A percentile compares a stretch with the other conserved stretches of the same genome.
phyloP scores from a whole-genome alignment of 1,140 invertebrate species.

The Drosophila pachea region DNA sequence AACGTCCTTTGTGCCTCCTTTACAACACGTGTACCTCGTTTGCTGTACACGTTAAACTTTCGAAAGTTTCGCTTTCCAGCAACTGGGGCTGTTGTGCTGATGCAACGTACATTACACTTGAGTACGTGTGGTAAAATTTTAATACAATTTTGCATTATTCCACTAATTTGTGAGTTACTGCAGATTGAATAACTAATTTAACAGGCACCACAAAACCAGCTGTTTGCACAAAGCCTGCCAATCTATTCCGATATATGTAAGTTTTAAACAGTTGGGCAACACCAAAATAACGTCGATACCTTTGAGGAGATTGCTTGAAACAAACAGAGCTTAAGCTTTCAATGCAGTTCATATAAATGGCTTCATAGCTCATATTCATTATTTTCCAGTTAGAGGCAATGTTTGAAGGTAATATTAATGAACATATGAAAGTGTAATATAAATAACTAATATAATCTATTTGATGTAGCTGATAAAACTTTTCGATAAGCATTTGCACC shows the following conservation, averaged over 20 bases:
- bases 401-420: not conserved
- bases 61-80: slow-evolving; percentile 88
- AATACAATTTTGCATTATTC: slow-evolving; percentile 67
- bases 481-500: not conserved
- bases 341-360: not conserved
- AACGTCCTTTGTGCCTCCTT: slow-evolving; percentile 82
- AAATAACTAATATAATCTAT: not conserved
- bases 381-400: not conserved
- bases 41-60: slow-evolving; percentile 87
- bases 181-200: slow-evolving; percentile 65
- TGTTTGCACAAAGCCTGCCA: slow-evolving; percentile 16
- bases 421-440: not conserved
- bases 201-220: slow-evolving; percentile 36
- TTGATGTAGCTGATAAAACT: not conserved
- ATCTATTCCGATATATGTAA: slow-evolving; percentile 4
- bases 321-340: not conserved
- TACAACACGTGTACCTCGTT: slow-evolving; percentile 84
- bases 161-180: not conserved
- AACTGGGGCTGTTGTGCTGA: slow-evolving; percentile 81
- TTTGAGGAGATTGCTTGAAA: not conserved
- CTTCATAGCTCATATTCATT: not conserved
- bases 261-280: not conserved
- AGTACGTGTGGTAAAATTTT: slow-evolving; percentile 55
- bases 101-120: slow-evolving; percentile 78
- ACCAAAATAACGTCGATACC: slow-evolving; percentile 7